These are phyloP conservation scores for Tetrao urogallus DNA, from an alignment of 2,113 vertebrate genomes.

Conservation along the genomic window DNA sequence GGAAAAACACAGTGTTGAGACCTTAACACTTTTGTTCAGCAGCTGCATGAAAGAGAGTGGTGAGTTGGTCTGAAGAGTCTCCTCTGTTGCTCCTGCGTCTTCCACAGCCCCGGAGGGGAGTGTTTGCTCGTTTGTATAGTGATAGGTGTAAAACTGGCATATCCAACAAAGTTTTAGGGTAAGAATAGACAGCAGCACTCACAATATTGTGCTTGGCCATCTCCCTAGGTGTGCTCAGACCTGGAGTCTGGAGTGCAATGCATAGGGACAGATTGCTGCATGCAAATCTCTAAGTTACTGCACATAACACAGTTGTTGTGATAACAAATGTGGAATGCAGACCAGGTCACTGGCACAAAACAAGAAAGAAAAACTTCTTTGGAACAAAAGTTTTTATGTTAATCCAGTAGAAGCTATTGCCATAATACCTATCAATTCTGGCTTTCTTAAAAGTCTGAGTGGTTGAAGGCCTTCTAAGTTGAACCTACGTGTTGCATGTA, in stretches of 20 bases:
- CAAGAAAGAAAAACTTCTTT: background rate
- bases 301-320: background rate
- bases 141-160: slow-evolving; percentile 52
- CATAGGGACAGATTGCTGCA: background rate
- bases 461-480: background rate
- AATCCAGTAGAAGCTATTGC: background rate
- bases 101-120: slow-evolving; percentile 22
- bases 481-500: background rate
- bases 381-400: background rate
- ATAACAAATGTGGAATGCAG: background rate
- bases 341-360: background rate
- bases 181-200: background rate
- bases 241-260: background rate
- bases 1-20: slow-evolving; percentile 2
- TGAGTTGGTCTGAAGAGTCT: slow-evolving; percentile 10
- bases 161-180: slow-evolving; percentile 40
- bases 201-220: slow-evolving; percentile 31
- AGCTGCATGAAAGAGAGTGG: background rate
- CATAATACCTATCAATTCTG: background rate
- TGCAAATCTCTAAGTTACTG: background rate
- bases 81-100: background rate
- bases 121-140: slow-evolving; percentile 14
- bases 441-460: background rate
- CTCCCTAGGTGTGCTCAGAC: slow-evolving; percentile 4
- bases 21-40: background rate